Evolutionary conservation across 2,888 invertebrate genomes (phyloP).

Genomic region (Strigamia maritima): DNA sequence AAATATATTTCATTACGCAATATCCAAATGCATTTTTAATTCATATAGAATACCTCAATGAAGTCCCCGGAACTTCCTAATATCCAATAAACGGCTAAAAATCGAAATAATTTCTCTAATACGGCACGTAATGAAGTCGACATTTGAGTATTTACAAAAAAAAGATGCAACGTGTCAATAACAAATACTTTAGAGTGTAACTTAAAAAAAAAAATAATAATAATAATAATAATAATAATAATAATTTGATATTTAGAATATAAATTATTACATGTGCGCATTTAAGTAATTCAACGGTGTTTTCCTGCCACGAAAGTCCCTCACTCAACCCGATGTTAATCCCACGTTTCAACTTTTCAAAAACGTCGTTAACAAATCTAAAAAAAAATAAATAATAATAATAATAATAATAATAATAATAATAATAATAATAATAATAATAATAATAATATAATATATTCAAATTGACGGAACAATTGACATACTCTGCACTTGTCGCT

Average conservation of each 20-base stretch:
- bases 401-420: no score
- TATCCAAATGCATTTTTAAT: no score
- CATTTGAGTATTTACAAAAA: slow-evolving; percentile 49
- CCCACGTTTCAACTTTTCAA: no score
- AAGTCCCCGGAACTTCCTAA: slow-evolving; percentile 73
- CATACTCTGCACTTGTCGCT: no score
- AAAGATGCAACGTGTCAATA: slow-evolving; percentile 62
- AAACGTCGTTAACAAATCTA: no score
- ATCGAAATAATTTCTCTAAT: slow-evolving; percentile 67
- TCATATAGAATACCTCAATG: slow-evolving; percentile 74
- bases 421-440: no score
- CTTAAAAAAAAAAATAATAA: slow-evolving; percentile 49
- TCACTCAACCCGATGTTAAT: slow-evolving; percentile 59
- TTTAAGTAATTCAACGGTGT: slow-evolving; percentile 74
- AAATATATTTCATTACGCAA: no score
- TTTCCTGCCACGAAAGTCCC: slow-evolving; percentile 84
- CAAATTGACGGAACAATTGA: no score
- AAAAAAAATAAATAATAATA: no score
- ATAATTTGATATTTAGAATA: no score
- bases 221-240: no score
- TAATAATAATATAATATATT: no score
- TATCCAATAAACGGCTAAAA: slow-evolving; percentile 75
- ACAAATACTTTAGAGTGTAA: slow-evolving; percentile 80
- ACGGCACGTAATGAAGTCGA: slow-evolving; percentile 64
- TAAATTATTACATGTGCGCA: slow-evolving; percentile 69